Conservation (phyloP, 30 jellyfish, hydroid and myxozoan genomes). For the Hydra vulgaris region DNA sequence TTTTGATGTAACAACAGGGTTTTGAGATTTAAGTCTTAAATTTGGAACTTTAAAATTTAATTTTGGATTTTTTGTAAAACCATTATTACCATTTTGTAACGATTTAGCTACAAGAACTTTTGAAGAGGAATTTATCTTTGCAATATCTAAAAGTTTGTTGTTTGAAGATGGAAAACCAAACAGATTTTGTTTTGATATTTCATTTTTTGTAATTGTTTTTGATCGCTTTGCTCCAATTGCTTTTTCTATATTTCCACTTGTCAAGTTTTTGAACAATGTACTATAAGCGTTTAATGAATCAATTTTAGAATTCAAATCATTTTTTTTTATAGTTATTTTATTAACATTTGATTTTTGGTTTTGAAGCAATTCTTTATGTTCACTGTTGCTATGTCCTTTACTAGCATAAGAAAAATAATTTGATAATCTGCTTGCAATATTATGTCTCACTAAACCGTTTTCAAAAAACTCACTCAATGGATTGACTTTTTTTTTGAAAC, state of each 20-base stretch:
- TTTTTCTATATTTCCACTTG: background rate
- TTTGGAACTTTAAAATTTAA: background rate
- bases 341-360: background rate
- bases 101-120: background rate
- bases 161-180: background rate
- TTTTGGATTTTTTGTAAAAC: background rate
- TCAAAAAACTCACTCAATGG: slow-evolving; percentile 8
- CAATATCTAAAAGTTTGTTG: no score
- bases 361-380: background rate
- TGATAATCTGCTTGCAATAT: background rate
- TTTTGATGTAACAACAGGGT: background rate
- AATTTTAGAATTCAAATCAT: no score
- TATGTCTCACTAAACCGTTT: slow-evolving; percentile 9
- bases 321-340: background rate
- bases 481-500: background rate
- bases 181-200: background rate
- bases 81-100: background rate
- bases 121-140: background rate
- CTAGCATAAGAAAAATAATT: background rate
- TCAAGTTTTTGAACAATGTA: background rate
- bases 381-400: background rate
- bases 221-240: background rate
- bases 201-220: background rate
- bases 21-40: background rate
- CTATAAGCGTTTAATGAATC: background rate